A percentile compares a stretch with the other conserved stretches of the same genome.
phyloP scores from a whole-genome alignment of 2,888 invertebrate genomes.

The Cerceris ruficornis region DNA sequence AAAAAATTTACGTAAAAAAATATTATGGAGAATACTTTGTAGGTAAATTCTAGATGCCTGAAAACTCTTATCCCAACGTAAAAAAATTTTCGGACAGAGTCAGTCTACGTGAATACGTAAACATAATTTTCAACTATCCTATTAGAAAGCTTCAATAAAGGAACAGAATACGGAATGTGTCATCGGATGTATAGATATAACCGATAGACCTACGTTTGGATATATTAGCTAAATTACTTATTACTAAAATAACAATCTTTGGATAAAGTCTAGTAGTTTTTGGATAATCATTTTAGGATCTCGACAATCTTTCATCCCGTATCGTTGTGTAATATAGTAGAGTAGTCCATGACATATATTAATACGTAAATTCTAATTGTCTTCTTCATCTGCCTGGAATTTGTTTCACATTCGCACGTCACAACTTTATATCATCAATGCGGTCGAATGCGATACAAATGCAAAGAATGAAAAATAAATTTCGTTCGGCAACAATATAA shows the following conservation, averaged over 20 bases:
- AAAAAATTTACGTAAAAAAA: not conserved
- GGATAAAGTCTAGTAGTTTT: constrained; percentile 13
- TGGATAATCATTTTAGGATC: not conserved
- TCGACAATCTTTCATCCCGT: not conserved
- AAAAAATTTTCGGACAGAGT: not conserved
- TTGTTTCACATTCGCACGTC: no score
- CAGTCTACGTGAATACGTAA: not conserved
- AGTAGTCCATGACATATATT: no score
- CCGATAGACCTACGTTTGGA: not conserved
- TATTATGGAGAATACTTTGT: not conserved
- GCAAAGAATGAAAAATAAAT: constrained; percentile 6
- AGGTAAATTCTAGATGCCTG: not conserved
- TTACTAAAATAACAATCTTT: constrained; percentile 30
- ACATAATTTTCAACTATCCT: not conserved
- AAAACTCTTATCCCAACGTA: not conserved
- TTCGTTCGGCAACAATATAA: not conserved
- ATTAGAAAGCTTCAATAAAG: not conserved
- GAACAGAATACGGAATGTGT: not conserved
- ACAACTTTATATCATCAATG: no score
- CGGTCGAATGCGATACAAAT: no score
- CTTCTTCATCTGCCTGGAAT: no score
- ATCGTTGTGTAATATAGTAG: no score
- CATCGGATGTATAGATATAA: not conserved
- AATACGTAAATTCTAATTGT: no score
- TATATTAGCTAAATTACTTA: constrained; percentile 11